A percentile compares a stretch with the other conserved stretches of the same genome.
Conservation (phyloP, 2,113 vertebrate genomes). For the Sula dactylatra region DNA sequence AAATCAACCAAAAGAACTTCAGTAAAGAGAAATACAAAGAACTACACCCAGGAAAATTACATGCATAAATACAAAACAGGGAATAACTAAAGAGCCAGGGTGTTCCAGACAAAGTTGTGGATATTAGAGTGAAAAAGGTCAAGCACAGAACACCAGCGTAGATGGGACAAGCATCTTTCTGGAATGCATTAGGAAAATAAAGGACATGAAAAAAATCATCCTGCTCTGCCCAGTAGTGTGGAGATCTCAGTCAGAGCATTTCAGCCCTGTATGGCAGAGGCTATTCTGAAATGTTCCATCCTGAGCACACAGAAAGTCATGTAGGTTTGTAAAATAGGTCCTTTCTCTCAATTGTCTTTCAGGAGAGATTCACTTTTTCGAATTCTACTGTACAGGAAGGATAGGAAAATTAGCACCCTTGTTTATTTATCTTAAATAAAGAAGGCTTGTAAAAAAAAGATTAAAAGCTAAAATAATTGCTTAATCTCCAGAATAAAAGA, state of each 20-base stretch:
- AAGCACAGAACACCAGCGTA: background rate
- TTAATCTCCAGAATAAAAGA: background rate
- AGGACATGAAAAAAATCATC: background rate
- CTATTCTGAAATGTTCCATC: background rate
- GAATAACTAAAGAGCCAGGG: background rate
- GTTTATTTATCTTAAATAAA: background rate
- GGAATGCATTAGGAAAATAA: background rate
- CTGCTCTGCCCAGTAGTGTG: background rate
- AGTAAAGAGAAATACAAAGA: background rate
- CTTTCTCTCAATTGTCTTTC: background rate
- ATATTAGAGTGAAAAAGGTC: background rate
- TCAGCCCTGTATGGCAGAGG: background rate
- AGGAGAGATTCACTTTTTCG: background rate
- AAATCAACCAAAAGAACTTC: background rate
- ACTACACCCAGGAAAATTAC: background rate
- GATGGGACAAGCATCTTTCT: background rate
- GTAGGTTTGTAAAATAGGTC: background rate
- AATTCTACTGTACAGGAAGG: background rate
- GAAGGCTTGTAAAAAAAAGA: background rate
- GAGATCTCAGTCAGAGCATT: background rate
- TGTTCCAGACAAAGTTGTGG: background rate
- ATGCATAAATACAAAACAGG: background rate
- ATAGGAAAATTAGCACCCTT: background rate
- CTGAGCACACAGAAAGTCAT: background rate
- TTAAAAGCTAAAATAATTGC: background rate